These are phyloP conservation scores for Progne subis DNA, from an alignment of 2,113 vertebrate species.

Conservation along the genomic window DNA sequence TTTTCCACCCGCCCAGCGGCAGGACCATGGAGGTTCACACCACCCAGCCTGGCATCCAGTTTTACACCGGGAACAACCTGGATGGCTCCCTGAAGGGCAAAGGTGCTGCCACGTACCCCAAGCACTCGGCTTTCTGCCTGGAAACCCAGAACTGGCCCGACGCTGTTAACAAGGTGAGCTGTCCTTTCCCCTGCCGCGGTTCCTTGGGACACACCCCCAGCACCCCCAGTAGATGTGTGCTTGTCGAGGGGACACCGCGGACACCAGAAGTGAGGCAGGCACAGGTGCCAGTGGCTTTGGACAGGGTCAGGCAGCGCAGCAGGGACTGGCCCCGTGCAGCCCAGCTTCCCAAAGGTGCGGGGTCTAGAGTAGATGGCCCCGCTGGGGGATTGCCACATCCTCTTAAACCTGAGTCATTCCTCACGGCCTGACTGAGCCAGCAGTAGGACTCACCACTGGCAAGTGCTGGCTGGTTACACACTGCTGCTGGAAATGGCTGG, in stretches of 20 bases:
- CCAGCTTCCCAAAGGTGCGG: background rate
- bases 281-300: background rate
- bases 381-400: fast-evolving
- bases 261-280: background rate
- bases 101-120: constrained; percentile 75
- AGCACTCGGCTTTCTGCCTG: constrained; percentile 90
- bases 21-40: constrained; percentile 86
- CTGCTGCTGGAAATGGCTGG: background rate
- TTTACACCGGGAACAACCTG: constrained; percentile 94
- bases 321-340: background rate
- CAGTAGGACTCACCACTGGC: fast-evolving
- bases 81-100: constrained; percentile 88
- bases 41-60: constrained; percentile 92
- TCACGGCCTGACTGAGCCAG: background rate
- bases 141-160: constrained; percentile 96
- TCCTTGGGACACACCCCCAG: background rate
- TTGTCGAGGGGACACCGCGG: background rate
- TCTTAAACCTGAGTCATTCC: background rate
- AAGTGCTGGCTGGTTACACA: background rate
- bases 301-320: fast-evolving
- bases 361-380: background rate
- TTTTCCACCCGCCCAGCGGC: constrained; percentile 79
- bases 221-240: background rate
- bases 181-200: background rate
- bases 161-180: constrained; percentile 88